A percentile compares a stretch with the other conserved stretches of the same genome.
These are phyloP conservation scores for Zygogramma bicolorata DNA, from an alignment of 2,888 invertebrate genomes.

Conservation along the genomic window DNA sequence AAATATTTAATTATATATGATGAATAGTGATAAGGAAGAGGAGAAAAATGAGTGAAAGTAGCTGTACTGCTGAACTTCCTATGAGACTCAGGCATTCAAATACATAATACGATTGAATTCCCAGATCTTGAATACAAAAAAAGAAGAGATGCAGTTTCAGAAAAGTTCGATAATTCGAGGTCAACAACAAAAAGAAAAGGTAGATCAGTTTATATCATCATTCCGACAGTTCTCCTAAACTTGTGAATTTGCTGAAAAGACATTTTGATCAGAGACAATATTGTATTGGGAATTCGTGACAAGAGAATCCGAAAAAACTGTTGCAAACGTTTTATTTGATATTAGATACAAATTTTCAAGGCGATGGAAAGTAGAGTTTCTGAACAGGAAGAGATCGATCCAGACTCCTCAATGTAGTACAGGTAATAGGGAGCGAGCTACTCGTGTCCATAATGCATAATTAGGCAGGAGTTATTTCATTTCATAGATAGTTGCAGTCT, in stretches of 20 bases:
- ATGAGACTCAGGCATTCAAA: constrained; percentile 18
- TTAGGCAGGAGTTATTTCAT: too few species aligned
- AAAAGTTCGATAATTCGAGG: constrained; percentile 35
- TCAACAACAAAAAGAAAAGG: constrained; percentile 32
- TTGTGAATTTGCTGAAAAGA: constrained; percentile 40
- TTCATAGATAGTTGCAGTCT: too few species aligned
- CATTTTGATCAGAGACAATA: constrained; percentile 27
- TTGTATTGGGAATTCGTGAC: constrained; percentile 34
- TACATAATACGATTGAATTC: constrained; percentile 42
- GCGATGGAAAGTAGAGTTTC: not conserved
- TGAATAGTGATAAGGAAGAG: constrained; percentile 43
- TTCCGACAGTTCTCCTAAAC: constrained; percentile 32
- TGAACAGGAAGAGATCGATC: not conserved
- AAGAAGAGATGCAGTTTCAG: not conserved
- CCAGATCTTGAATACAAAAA: constrained; percentile 22
- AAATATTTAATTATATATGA: constrained; percentile 46
- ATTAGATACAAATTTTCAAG: not conserved
- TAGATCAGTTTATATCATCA: constrained; percentile 40
- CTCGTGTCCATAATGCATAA: too few species aligned
- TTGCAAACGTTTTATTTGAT: constrained; percentile 24
- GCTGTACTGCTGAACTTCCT: too few species aligned
- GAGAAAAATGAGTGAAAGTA: constrained; percentile 21
- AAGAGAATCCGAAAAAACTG: constrained; percentile 28
- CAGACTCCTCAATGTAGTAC: not conserved
- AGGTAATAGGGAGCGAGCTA: too few species aligned